phyloP scores from a whole-genome alignment of 2,113 vertebrate genomes.

The Atlantisia rogersi region DNA sequence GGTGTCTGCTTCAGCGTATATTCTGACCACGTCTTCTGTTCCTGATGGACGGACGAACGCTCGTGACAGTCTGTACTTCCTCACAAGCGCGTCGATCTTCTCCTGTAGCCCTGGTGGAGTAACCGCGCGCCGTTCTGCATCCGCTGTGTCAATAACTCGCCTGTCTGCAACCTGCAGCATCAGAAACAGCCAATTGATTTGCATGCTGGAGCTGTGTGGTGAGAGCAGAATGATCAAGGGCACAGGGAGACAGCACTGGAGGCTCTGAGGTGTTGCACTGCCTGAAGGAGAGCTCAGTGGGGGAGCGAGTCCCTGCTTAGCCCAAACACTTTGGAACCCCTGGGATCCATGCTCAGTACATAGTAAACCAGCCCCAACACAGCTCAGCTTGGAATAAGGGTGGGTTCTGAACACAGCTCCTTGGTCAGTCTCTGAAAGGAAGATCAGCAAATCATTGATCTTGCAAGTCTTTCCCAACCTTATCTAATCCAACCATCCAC shows the following conservation, averaged over 20 bases:
- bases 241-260: fast-evolving
- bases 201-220: neutral
- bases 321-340: too few species aligned
- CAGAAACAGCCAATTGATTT: neutral
- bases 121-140: conserved; percentile 86
- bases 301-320: neutral
- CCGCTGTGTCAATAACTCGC: conserved; percentile 84
- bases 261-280: neutral
- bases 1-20: conserved; percentile 92
- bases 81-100: conserved; percentile 81
- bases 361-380: neutral
- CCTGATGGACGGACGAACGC: conserved; percentile 96
- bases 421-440: neutral
- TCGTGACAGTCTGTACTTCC: conserved; percentile 79
- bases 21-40: conserved; percentile 90
- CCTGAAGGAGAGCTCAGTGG: neutral
- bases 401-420: neutral
- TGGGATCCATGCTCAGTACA: neutral
- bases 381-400: neutral
- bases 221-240: neutral
- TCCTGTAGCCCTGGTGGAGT: conserved; percentile 89
- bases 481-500: too few species aligned
- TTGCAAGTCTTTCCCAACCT: too few species aligned
- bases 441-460: too few species aligned
- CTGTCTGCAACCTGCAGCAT: conserved; percentile 85